Evolutionary conservation across 2,797 vertebrate genomes (phyloP), one percentile per base, ranked within the genome.

Genomic region (Chaenodraco wilsoni): DNA sequence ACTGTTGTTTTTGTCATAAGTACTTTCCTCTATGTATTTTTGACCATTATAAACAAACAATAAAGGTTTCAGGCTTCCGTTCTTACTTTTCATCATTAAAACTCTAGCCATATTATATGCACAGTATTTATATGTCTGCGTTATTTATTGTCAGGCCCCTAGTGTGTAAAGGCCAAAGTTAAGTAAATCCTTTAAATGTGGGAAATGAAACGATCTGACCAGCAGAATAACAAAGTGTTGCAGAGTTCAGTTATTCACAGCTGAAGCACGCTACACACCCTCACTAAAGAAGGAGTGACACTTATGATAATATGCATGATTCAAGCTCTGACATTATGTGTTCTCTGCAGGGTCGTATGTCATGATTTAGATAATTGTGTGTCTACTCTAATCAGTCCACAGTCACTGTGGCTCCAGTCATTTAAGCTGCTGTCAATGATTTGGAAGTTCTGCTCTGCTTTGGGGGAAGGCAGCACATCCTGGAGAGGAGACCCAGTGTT

Each of bases 401-500:
- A 64, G 66, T 70, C 74, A 7, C 69, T 48, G 57, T 68, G 64
- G 74, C 79, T 78, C 72, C 76, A 64, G 48, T 61, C 17, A 2
- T 70, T 65, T 77, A 84, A 62, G 40, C 59, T 62, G 50, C 45
- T 81, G 52, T 72, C 54, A 33, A 65, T 62, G n/a, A 40, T 70
- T 69, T 45, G 58, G 66, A n/a, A 4, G 2, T 27, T 69, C 19
- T 10, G 0, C n/a, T 84, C 55, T 41, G 23, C 40, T 78, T 50
- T 46, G 61, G 65, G 51, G 46, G 65, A 61, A 61, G 52, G 60
- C 63, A 58, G 58, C n/a, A 77, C 74, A 71, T 79, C 79, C 67
- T 65, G 78, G 55, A 65, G 76, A 87, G 77, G 69, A 89, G 74
- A 74, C 79, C 78, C 75, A 57, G 73, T 67, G 57, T 65, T 57